Base-by-base conservation (phyloP, 2,797 vertebrate species). In the Sternotherus odoratus region DNA sequence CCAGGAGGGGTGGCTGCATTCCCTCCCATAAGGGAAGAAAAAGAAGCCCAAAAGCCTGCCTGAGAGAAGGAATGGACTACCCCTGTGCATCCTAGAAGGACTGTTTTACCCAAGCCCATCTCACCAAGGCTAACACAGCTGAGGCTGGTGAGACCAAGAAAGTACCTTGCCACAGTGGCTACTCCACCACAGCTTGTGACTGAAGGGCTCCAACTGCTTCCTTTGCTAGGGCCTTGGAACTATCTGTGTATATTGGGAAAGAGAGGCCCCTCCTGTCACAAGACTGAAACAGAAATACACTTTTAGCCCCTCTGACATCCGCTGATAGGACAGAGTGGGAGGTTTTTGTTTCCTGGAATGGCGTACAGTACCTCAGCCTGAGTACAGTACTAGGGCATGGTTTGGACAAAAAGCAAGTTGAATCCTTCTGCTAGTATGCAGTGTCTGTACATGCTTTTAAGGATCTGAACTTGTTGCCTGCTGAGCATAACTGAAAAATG, bases 121-220 rank as follows among this genome's bases (percentile, higher is more conserved):
- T 48, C 7, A 48, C 7, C 46, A 48, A 48, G 46, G 46, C 46
- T 48, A 48, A 48, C 9, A 48, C 8, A 48, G 46, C 46, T 48
- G 46, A 48, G 46, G 46, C 46, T 48, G 46, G 46, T 48, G 46
- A 48, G 46, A 48, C 8, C 46, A 2, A 48, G 46, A 48, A 48
- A 9, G 46, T 48, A 48, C 46, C 46, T 48, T 48, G 46, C 46
- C 46, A 48, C 9, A 48, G 46, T 48, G 66, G 24, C 69, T 26
- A 26, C 39, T 43, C 5, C 16, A 24, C 53, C 0, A 1, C 12
- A 26, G 66, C 24, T 7, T 13, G 63, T 1, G 43, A 13, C 36
- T 5, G 39, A 48, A 84, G 36, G 43, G 77, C 49, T 49, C n/a
- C 82, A 88, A 8, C 2, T 33, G 57, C 50, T 88, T 89, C 1